These are phyloP conservation scores for Entomobrya multifasciata DNA, from an alignment of 2,888 invertebrate genomes.

Conservation along the genomic window DNA sequence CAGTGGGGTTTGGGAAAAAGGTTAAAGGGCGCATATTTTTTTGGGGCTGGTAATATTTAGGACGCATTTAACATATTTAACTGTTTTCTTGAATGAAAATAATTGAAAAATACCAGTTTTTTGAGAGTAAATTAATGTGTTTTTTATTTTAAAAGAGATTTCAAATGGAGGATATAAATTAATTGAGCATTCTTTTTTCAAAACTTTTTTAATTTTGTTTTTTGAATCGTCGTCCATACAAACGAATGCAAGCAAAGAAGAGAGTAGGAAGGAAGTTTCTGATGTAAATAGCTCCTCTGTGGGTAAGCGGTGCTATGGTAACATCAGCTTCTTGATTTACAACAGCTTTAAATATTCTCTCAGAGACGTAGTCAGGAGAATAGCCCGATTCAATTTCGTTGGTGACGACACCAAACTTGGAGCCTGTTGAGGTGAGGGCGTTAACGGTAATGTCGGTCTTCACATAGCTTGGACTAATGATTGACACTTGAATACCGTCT, in stretches of 20 bases:
- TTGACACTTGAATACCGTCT: constrained; percentile 90
- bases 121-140: too few relatives aligned
- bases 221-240: constrained; percentile 25
- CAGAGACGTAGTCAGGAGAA: constrained; percentile 88
- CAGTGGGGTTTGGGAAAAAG: too few relatives aligned
- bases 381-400: constrained; percentile 89
- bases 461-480: constrained; percentile 95
- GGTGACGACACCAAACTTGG: constrained; percentile 92
- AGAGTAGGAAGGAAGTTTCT: constrained; percentile 83
- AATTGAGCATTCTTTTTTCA: too few relatives aligned
- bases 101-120: too few relatives aligned
- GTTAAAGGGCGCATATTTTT: too few relatives aligned
- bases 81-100: too few relatives aligned
- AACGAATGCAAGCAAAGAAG: constrained; percentile 45
- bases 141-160: too few relatives aligned
- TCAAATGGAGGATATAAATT: too few relatives aligned
- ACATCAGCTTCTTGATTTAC: constrained; percentile 88
- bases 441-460: constrained; percentile 94
- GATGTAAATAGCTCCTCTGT: constrained; percentile 87
- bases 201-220: too few relatives aligned
- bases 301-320: constrained; percentile 86
- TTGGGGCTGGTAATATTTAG: too few relatives aligned
- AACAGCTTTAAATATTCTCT: constrained; percentile 87
- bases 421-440: constrained; percentile 91
- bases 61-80: too few relatives aligned